A percentile compares a stretch with the other conserved stretches of the same genome.
Conservation (phyloP, 2,113 vertebrate genomes). For the Mesoclemmys tuberculata region DNA sequence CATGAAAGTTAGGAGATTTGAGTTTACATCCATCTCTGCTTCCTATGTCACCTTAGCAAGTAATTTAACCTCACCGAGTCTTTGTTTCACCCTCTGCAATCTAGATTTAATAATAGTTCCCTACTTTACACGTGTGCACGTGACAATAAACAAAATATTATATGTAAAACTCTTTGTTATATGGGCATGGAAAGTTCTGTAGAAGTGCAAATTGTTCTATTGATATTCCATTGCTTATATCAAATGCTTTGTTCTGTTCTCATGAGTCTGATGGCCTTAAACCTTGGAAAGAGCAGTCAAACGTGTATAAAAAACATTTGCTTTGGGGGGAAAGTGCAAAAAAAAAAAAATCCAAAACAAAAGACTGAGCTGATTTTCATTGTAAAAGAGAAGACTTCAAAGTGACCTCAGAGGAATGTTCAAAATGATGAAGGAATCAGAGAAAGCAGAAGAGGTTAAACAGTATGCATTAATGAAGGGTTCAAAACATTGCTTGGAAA, state of each 20-base stretch:
- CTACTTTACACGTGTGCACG: background rate
- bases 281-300: background rate
- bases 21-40: background rate
- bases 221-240: background rate
- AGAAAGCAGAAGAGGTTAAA: slow-evolving; percentile 35
- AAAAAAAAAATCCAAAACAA: slow-evolving; percentile 37
- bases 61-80: background rate
- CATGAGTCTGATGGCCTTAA: background rate
- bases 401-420: slow-evolving; percentile 36
- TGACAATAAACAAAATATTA: background rate
- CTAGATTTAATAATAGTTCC: background rate
- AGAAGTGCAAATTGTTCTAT: background rate
- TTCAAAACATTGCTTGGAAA: slow-evolving; percentile 1
- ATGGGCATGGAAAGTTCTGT: background rate
- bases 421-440: background rate
- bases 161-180: background rate
- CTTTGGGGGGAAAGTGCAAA: too few species aligned
- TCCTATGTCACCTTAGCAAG: background rate
- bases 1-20: background rate
- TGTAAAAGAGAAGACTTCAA: slow-evolving; percentile 33
- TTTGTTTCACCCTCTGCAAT: background rate
- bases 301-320: background rate
- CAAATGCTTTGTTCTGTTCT: background rate
- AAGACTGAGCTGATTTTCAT: background rate
- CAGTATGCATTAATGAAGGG: background rate